Percentiles rank a stretch among this genome's conserved stretches.
Conservation (phyloP, 2,888 invertebrate genomes). For the Hirtodrosophila alboralis region DNA sequence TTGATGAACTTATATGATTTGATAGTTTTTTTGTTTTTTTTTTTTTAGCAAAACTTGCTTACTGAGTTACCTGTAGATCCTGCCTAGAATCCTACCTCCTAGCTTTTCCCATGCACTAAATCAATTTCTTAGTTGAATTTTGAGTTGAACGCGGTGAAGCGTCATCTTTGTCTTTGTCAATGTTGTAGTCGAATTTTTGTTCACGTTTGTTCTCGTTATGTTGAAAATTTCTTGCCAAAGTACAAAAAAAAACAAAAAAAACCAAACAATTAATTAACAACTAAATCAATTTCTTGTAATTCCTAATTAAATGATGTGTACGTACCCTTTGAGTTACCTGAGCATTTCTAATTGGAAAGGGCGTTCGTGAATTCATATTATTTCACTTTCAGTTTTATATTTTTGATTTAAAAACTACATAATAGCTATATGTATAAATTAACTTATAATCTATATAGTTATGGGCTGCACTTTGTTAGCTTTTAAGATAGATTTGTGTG, state of each 20-base stretch:
- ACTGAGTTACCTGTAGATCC: slow-evolving; percentile 71
- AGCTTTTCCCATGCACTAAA: slow-evolving; percentile 61
- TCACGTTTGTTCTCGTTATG: slow-evolving; percentile 80
- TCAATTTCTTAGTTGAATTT: slow-evolving; percentile 80
- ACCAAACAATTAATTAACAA: slow-evolving; percentile 42
- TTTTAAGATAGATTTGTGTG: slow-evolving; percentile 51
- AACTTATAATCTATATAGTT: slow-evolving; percentile 22
- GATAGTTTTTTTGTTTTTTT: slow-evolving; percentile 10
- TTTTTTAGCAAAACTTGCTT: slow-evolving; percentile 70
- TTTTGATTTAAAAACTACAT: slow-evolving; percentile 21
- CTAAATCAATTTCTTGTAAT: slow-evolving; percentile 72
- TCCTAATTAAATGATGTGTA: slow-evolving; percentile 62
- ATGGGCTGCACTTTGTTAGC: slow-evolving; percentile 72
- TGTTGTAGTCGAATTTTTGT: slow-evolving; percentile 79
- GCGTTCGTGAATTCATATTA: slow-evolving; percentile 24
- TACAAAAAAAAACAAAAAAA: slow-evolving; percentile 77
- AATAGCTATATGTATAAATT: slow-evolving; percentile 12
- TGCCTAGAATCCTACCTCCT: slow-evolving; percentile 28
- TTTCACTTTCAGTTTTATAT: slow-evolving; percentile 45
- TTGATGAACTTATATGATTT: slow-evolving; percentile 36
- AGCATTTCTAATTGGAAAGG: slow-evolving; percentile 26
- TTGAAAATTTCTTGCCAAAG: slow-evolving; percentile 76
- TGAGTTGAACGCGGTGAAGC: slow-evolving; percentile 51
- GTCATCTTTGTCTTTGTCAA: slow-evolving; percentile 65
- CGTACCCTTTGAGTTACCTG: slow-evolving; percentile 64